Percentiles rank a stretch among this genome's conserved stretches.
Evolutionary conservation across 2,888 invertebrate genomes (phyloP).

Genomic region (Platycheirus rosarum): DNA sequence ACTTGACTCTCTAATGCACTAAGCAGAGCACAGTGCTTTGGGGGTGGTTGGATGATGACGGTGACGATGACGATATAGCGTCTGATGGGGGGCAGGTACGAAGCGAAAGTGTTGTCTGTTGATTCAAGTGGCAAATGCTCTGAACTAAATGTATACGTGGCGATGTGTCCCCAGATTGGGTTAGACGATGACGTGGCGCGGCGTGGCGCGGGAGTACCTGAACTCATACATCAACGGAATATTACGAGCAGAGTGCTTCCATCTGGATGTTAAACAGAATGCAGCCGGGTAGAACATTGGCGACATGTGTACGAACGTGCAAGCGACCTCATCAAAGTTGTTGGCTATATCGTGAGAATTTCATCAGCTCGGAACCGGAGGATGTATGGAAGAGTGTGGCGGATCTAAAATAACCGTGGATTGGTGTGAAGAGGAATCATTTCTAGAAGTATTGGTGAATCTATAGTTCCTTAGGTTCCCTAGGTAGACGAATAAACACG

Average conservation of each 20-base stretch:
- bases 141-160: conserved; percentile 40
- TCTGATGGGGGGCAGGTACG: conserved; percentile 52
- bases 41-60: conserved; percentile 24
- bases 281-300: conserved; percentile 57
- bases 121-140: conserved; percentile 65
- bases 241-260: conserved; percentile 68
- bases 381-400: no score
- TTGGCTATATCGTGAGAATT: conserved; percentile 5
- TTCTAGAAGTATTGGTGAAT: no score
- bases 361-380: not conserved
- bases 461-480: no score
- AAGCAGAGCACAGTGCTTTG: conserved; percentile 47
- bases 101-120: conserved; percentile 73
- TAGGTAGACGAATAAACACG: no score
- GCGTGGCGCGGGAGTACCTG: no score
- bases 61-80: not conserved
- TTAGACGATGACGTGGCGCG: conserved; percentile 38
- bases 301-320: conserved; percentile 54
- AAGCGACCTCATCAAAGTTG: conserved; percentile 65
- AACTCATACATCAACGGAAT: conserved; percentile 46
- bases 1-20: conserved; percentile 74
- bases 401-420: no score
- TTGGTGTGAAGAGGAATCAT: no score
- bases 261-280: conserved; percentile 66
- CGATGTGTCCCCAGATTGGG: conserved; percentile 51